Percentiles rank a stretch among this genome's conserved stretches.
Evolutionary conservation across 2,797 vertebrate genomes (phyloP).

Genomic region (Netta rufina): DNA sequence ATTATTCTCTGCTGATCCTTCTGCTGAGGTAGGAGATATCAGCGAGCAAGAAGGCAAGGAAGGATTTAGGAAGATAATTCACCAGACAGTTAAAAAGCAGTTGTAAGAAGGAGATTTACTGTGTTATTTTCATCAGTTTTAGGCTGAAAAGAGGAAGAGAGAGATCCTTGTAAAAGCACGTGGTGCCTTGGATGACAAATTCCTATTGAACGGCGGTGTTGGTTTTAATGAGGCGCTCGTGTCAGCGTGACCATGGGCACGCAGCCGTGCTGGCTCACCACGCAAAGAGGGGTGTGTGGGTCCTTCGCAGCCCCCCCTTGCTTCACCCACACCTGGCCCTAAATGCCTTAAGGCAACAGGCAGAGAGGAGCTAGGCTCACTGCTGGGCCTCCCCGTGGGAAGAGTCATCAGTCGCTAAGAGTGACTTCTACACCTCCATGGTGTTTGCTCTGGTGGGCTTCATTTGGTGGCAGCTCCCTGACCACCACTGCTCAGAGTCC

Average conservation of each 20-base stretch:
- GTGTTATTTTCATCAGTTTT: not conserved
- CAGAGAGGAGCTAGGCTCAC: not conserved
- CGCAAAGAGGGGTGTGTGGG: rapidly evolving
- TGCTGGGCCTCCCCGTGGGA: too few relatives aligned
- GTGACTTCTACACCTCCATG: not conserved
- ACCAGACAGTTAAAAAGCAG: not conserved
- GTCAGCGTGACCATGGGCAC: not conserved
- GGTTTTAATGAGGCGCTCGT: rapidly evolving
- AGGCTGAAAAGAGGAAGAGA: not conserved
- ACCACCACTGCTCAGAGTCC: not conserved
- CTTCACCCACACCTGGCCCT: not conserved
- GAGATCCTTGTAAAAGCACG: not conserved
- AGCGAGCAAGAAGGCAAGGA: not conserved
- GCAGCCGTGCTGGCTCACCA: rapidly evolving
- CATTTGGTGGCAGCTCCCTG: not conserved
- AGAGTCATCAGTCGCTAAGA: not conserved
- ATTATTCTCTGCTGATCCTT: not conserved
- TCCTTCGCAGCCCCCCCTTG: not conserved
- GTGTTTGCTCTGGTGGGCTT: not conserved
- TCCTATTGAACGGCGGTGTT: not conserved
- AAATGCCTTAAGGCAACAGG: not conserved
- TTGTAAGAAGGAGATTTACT: not conserved
- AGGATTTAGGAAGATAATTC: not conserved
- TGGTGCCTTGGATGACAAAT: not conserved
- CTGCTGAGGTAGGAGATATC: not conserved